Conservation (phyloP, 2,888 invertebrate species). For the Chymomyza fuscimana region DNA sequence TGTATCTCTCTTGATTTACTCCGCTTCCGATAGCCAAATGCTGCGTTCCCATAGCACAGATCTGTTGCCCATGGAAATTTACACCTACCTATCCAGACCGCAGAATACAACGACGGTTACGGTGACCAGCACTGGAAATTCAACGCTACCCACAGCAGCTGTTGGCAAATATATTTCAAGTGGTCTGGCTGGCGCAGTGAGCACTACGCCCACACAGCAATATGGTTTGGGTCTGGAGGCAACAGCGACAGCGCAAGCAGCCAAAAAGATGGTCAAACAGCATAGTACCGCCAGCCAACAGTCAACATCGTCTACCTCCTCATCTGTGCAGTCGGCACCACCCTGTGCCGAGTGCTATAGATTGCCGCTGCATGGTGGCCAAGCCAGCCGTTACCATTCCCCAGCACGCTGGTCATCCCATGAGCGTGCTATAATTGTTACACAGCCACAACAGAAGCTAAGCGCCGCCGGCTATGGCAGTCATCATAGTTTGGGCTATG, state of each 20-base stretch:
- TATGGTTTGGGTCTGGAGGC: background rate
- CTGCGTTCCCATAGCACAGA: conserved; percentile 77
- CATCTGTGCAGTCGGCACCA: conserved; percentile 67
- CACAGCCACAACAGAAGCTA: conserved; percentile 26
- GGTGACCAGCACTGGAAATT: background rate
- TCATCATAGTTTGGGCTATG: conserved; percentile 36
- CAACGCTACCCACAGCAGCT: conserved; percentile 19
- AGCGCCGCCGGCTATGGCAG: conserved; percentile 26
- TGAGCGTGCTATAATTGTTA: conserved; percentile 38
- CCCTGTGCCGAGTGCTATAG: conserved; percentile 41
- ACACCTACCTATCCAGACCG: conserved; percentile 60
- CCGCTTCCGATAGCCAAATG: conserved; percentile 60
- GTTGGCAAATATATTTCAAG: conserved; percentile 14
- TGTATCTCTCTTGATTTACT: conserved; percentile 1
- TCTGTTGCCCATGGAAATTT: conserved; percentile 73
- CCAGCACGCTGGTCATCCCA: conserved; percentile 43
- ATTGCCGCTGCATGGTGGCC: conserved; percentile 26
- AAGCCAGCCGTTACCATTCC: conserved; percentile 37
- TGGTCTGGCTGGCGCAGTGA: conserved; percentile 32
- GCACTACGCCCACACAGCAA: conserved; percentile 8
- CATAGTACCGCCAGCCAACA: conserved; percentile 69
- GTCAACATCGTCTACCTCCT: conserved; percentile 67
- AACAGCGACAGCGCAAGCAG: background rate
- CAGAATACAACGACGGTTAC: conserved; percentile 26
- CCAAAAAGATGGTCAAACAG: conserved; percentile 64